Evolutionary conservation across 2,113 vertebrate species (phyloP).

Genomic region (Leucopternis melanops): DNA sequence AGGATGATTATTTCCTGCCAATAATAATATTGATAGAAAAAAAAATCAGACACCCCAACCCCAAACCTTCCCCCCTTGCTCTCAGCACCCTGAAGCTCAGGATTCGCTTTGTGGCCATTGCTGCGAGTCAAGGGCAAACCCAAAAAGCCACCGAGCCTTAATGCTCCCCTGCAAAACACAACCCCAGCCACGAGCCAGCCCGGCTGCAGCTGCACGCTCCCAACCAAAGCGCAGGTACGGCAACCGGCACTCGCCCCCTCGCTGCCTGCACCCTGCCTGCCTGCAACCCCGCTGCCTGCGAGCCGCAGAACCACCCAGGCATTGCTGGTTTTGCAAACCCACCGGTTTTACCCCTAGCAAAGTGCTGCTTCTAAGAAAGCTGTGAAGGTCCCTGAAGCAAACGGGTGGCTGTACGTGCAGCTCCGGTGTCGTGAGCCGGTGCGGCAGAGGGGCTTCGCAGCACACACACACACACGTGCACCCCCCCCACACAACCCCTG

Average conservation of each 20-base stretch:
- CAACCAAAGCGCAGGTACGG: background rate
- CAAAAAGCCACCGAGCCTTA: background rate
- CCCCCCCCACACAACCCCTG: fast-evolving
- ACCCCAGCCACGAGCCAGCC: background rate
- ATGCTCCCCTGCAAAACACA: background rate
- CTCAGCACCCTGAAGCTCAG: background rate
- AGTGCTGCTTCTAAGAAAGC: background rate
- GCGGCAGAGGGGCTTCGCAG: background rate
- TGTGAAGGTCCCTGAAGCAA: background rate
- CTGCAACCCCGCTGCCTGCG: background rate
- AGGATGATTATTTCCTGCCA: background rate
- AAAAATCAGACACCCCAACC: background rate
- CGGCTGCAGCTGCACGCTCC: background rate
- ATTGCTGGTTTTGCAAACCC: background rate
- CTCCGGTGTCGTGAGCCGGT: background rate
- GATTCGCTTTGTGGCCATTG: background rate
- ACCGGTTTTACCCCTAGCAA: background rate
- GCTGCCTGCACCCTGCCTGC: background rate
- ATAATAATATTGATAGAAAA: background rate
- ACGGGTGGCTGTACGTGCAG: background rate
- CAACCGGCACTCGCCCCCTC: background rate
- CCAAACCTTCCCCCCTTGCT: background rate
- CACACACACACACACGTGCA: fast-evolving
- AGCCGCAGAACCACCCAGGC: background rate
- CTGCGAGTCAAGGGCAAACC: background rate